phyloP scores from a whole-genome alignment of 2,113 vertebrate species.

The Podarcis raffonei region DNA sequence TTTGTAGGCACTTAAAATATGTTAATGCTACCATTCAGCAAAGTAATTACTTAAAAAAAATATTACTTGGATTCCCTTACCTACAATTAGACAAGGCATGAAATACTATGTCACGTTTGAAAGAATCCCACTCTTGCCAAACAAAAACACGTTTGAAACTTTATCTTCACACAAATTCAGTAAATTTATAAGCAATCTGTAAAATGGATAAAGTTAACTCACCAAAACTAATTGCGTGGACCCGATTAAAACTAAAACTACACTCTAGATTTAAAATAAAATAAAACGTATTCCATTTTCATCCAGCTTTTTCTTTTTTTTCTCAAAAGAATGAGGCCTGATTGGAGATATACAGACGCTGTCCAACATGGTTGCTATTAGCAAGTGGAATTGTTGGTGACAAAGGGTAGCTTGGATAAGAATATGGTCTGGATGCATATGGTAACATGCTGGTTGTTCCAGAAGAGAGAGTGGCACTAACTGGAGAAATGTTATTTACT shows the following conservation, averaged over 20 bases:
- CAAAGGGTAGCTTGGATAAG: constrained; percentile 61
- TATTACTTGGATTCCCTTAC: constrained; percentile 29
- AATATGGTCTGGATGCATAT: constrained; percentile 63
- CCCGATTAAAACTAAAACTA: constrained; percentile 67
- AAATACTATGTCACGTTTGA: constrained; percentile 30
- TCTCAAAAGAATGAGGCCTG: constrained; percentile 77
- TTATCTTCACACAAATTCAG: constrained; percentile 52
- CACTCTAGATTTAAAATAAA: constrained; percentile 54
- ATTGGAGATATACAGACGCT: constrained; percentile 75
- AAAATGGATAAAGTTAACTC: constrained; percentile 52
- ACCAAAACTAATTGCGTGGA: constrained; percentile 65
- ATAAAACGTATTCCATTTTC: constrained; percentile 49
- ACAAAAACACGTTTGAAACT: constrained; percentile 19
- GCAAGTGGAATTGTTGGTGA: constrained; percentile 68
- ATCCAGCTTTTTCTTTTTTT: constrained; percentile 40
- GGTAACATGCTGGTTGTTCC: constrained; percentile 57
- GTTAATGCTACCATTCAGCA: constrained; percentile 42
- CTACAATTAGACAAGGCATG: constrained; percentile 52
- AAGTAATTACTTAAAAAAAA: constrained; percentile 55
- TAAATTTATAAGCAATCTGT: constrained; percentile 50
- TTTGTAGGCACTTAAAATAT: constrained; percentile 52
- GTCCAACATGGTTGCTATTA: constrained; percentile 69
- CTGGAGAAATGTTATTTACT: constrained; percentile 69
- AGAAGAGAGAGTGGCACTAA: constrained; percentile 60
- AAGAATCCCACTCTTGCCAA: background rate